Base-by-base conservation (phyloP, 1,140 invertebrate genomes). In the Diachasmimorpha longicaudata region DNA sequence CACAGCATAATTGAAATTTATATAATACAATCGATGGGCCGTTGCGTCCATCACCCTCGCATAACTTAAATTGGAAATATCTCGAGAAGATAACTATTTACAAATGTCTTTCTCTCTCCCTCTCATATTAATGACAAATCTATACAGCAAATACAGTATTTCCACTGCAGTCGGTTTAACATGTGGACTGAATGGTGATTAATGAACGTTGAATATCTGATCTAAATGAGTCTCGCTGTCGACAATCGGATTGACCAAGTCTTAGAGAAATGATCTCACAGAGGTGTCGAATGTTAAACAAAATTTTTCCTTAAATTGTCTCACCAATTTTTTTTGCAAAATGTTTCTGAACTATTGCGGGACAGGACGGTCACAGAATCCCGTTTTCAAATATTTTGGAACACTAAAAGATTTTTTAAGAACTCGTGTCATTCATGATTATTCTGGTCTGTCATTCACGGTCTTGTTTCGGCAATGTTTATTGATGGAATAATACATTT, bases 1-100 rank as follows among this genome's bases (percentile, higher is more conserved):
- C 85, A 86, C 84, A 83, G 85, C 80, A 79, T 72, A 80, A 77
- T 81, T 74, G 58, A 72, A 67, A 66, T n/a, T 42, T 6, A 14
- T 72, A 73, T 68, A 69, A 72, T 70, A 68, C 74, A 73, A 44
- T 36, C 70, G 75, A 79, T 79, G 48, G 16, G 16, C 11, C 14
- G 2, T 42, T 42, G 9, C 9, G 9, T 4, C 78, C 78, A 68
- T 39, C 52, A 16, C 46, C 63, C 13, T 52, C n/a, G 4, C 16
- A 52, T 52, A 52, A 52, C 14, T 52, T 52, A 52, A 52, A 52
- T 52, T n/a, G n/a, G 48, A 78, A 72, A 77, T 75, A 63, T 10
- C 25, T 25, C 19, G 58, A 25, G 58, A 63, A 63, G 8, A 63
- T 31, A 25, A 25, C 58, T 63, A 63, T 63, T 6, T 63, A 63